Percentiles rank a stretch among this genome's conserved stretches.
Evolutionary conservation across 2,888 invertebrate species (phyloP).

Genomic region (Pomacea canaliculata): DNA sequence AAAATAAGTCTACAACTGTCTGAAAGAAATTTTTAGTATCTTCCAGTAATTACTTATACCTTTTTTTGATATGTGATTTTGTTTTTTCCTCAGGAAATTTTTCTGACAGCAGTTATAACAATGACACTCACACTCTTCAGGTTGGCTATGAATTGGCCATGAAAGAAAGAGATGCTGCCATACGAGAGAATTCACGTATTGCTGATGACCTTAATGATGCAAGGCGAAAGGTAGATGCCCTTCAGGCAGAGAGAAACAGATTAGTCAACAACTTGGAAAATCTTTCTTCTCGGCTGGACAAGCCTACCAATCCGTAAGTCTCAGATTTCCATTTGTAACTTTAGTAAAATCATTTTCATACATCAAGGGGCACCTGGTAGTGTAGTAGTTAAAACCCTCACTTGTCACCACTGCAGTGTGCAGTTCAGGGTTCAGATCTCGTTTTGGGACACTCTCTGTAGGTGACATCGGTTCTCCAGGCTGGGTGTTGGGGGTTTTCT

Average conservation of each 20-base stretch:
- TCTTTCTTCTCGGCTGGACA: constrained; percentile 52
- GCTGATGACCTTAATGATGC: constrained; percentile 63
- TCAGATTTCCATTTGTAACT: background rate
- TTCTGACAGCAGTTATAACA: background rate
- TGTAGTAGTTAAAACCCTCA: background rate
- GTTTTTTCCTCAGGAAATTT: background rate
- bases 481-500: too few species aligned
- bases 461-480: too few species aligned
- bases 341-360: background rate
- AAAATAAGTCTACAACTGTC: too few species aligned
- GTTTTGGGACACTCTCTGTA: too few species aligned
- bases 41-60: too few species aligned
- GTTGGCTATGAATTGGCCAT: constrained; percentile 67
- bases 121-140: constrained; percentile 60
- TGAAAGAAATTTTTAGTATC: too few species aligned
- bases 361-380: background rate
- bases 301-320: constrained; percentile 39
- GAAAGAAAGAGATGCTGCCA: constrained; percentile 65
- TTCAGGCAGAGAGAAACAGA: constrained; percentile 61
- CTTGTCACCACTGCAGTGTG: too few species aligned
- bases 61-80: background rate
- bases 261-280: constrained; percentile 60
- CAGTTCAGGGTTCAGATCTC: too few species aligned
- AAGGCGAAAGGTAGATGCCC: constrained; percentile 53
- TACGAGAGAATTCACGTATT: constrained; percentile 65